Conservation (phyloP, 2,113 vertebrate genomes). For the Hemichromis elongatus region DNA sequence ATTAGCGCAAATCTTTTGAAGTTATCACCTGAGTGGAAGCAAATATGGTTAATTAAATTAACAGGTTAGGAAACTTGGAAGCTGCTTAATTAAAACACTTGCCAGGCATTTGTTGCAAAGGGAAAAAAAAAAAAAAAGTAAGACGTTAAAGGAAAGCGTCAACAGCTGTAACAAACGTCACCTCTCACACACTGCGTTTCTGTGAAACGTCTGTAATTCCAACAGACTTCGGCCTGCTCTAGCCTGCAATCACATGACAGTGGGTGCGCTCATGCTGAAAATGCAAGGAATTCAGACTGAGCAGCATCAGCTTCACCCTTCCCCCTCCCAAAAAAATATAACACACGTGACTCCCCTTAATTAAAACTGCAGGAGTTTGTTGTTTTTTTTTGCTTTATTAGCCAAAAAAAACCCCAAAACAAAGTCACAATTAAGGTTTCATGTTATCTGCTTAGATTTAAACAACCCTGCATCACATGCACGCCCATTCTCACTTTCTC, state of each 20-base stretch:
- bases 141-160: not conserved
- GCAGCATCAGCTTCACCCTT: not conserved
- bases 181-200: not conserved
- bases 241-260: constrained; percentile 60
- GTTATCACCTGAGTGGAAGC: not conserved
- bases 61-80: not conserved
- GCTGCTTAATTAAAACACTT: not conserved
- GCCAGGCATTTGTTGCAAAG: not conserved
- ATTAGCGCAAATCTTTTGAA: not conserved
- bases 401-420: not conserved
- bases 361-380: not conserved
- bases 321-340: not conserved
- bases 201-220: constrained; percentile 47
- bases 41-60: not conserved
- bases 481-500: not conserved
- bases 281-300: constrained; percentile 25
- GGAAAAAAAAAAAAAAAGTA: not conserved
- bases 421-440: not conserved
- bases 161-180: not conserved
- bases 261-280: constrained; percentile 13
- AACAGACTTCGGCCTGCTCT: constrained; percentile 34
- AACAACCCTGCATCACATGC: not conserved
- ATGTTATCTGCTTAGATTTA: not conserved
- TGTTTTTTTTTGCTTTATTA: fast-evolving
- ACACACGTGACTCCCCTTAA: constrained; percentile 25